Evolutionary conservation across 2,888 invertebrate genomes (phyloP).

Genomic region (Cyaniris semiargus): DNA sequence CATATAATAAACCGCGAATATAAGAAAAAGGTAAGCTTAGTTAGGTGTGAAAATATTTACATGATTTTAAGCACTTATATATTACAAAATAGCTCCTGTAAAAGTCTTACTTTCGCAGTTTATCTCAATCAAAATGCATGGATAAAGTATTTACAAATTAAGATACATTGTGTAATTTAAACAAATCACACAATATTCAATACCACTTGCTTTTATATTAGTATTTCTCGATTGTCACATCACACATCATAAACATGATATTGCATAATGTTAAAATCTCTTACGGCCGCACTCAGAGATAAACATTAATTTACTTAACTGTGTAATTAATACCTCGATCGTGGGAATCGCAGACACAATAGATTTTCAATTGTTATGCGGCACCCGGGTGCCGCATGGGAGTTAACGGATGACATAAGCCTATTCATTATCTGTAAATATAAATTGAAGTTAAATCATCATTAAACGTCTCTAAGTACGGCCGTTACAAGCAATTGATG

Average conservation of each 20-base stretch:
- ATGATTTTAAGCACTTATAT: not conserved
- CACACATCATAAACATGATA: not conserved
- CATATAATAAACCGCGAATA: not conserved
- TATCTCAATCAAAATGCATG: not conserved
- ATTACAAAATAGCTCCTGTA: not conserved
- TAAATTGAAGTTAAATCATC: no score
- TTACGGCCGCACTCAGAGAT: no score
- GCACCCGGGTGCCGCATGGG: no score
- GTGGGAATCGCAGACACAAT: no score
- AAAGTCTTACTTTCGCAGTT: not conserved
- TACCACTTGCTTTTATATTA: not conserved
- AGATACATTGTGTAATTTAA: not conserved
- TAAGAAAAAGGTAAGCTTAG: not conserved
- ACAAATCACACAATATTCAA: not conserved
- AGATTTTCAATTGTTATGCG: no score
- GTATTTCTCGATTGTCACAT: not conserved
- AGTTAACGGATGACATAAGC: no score
- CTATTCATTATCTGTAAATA: no score
- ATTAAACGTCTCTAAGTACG: no score
- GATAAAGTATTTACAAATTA: not conserved
- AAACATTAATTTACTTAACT: no score
- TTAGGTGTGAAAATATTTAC: not conserved
- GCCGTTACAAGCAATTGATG: no score
- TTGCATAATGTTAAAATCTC: no score
- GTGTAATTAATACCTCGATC: no score